phyloP scores from a whole-genome alignment of 2,797 vertebrate genomes.

The Picus viridis region DNA sequence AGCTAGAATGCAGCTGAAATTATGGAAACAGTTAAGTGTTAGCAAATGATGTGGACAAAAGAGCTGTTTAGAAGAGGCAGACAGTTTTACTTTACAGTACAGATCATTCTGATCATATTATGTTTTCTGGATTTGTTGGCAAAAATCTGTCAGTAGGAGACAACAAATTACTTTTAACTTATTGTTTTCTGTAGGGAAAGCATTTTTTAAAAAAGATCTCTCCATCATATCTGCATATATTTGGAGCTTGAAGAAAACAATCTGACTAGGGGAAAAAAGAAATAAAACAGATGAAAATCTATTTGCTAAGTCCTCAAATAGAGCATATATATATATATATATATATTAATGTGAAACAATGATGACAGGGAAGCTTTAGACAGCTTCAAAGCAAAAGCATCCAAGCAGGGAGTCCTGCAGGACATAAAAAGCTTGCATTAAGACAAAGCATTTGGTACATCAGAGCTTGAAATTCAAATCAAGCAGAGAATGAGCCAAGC shows the following conservation, averaged over 20 bases:
- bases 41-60: conserved; percentile 2
- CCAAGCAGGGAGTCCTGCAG: conserved; percentile 31
- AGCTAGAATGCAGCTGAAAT: background rate
- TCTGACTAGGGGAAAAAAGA: background rate
- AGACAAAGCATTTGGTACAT: conserved; percentile 39
- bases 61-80: background rate
- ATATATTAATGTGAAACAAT: conserved; percentile 27
- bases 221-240: conserved; percentile 64
- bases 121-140: conserved; percentile 41
- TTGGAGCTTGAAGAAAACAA: conserved; percentile 48
- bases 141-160: conserved; percentile 40
- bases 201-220: conserved; percentile 54
- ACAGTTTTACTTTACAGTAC: background rate
- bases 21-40: background rate
- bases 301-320: conserved; percentile 3
- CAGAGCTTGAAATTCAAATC: conserved; percentile 44
- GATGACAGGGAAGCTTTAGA: conserved; percentile 15
- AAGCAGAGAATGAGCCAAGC: background rate
- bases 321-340: conserved; percentile 6
- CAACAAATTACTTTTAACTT: conserved; percentile 58
- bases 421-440: conserved; percentile 18
- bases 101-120: conserved; percentile 11
- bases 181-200: conserved; percentile 27
- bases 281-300: background rate
- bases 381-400: conserved; percentile 45